A percentile compares a stretch with the other conserved stretches of the same genome.
phyloP scores from a whole-genome alignment of 2,888 invertebrate species.

The Heliothis peltigera region DNA sequence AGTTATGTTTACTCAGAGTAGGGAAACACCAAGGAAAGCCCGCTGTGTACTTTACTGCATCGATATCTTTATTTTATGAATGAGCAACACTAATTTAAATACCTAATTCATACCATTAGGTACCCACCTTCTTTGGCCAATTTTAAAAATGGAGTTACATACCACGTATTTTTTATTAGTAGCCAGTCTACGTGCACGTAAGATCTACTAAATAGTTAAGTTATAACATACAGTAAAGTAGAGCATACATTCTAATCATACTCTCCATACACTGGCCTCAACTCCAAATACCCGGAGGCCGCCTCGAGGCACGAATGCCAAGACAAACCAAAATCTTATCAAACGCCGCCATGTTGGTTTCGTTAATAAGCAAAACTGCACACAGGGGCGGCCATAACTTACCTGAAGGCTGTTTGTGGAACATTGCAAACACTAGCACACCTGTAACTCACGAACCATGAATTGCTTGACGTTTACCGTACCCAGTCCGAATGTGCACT shows the following conservation, averaged over 20 bases:
- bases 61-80: no score
- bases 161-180: no score
- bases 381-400: conserved; percentile 81
- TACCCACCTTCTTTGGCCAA: background rate
- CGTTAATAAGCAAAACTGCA: conserved; percentile 89
- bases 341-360: conserved; percentile 85
- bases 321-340: conserved; percentile 89
- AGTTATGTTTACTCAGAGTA: no score
- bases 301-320: conserved; percentile 87
- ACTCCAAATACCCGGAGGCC: conserved; percentile 83
- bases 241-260: conserved; percentile 66
- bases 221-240: conserved; percentile 36
- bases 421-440: conserved; percentile 78
- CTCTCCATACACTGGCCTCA: conserved; percentile 71
- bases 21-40: no score
- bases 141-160: no score
- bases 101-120: background rate
- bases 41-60: no score
- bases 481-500: conserved; percentile 21
- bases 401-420: conserved; percentile 85
- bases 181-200: no score
- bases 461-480: conserved; percentile 65
- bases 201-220: no score
- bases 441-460: conserved; percentile 75
- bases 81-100: background rate